Evolutionary conservation across 2,797 vertebrate species (phyloP).

Genomic region (Hydrolagus colliei): DNA sequence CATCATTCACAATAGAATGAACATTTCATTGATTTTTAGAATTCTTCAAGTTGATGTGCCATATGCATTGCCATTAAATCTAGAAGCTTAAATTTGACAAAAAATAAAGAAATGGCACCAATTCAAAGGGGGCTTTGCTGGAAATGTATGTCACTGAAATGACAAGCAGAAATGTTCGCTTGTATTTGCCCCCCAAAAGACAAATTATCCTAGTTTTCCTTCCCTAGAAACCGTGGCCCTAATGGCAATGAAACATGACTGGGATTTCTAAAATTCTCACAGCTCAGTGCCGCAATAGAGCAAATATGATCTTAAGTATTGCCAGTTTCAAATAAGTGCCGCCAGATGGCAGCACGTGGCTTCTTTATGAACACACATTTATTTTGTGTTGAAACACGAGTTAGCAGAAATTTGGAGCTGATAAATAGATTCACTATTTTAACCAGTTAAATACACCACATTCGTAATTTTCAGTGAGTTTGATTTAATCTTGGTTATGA

Average conservation of each 20-base stretch:
- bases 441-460: neutral
- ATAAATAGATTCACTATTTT: neutral
- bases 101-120: no score
- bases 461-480: neutral
- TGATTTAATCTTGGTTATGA: neutral
- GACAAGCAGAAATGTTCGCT: neutral
- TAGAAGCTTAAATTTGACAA: neutral
- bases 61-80: neutral
- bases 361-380: neutral
- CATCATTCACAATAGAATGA: neutral
- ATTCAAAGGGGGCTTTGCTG: no score
- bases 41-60: neutral
- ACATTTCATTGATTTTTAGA: neutral
- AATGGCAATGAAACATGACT: neutral
- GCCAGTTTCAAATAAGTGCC: neutral
- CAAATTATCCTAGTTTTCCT: neutral
- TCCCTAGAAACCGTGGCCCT: neutral
- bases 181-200: no score
- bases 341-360: slow-evolving; percentile 3
- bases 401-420: neutral
- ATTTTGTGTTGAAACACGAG: no score
- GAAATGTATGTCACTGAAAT: neutral
- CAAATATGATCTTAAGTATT: neutral
- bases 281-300: neutral
- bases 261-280: neutral